Base-by-base conservation (phyloP, 1,140 invertebrate species). In the Drosophila oshimai region DNA sequence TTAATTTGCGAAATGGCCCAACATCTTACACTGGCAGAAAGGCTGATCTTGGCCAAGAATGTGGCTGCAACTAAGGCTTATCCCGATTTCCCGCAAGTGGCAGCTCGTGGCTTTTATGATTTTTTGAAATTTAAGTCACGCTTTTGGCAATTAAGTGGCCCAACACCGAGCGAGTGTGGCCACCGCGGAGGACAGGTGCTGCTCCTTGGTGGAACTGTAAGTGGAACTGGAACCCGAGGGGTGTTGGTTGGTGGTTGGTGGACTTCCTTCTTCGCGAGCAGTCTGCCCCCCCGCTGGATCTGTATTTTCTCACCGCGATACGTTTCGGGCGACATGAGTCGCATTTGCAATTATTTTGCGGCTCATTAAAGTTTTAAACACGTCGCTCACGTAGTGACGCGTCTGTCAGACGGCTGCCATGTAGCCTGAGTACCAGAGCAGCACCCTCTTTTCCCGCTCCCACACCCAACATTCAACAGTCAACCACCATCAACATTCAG, bases 351-450 rank as follows among this genome's bases (percentile, higher is more conserved):
- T 89, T 89, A 89, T 89, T 89, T 89, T 86, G 86, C 70, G 86
- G 86, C 86, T 90, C 88, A 90, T 90, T 90, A 90, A 90, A 90
- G 77, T 90, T 90, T 89, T 89, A 89, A 90, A 89, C 88, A 90
- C 87, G 88, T 89, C 80, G 75, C 76, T 77, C 88, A 90, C 88
- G 88, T 90, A 90, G 75, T 84, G 80, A 84, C 81, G 80, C 80
- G 81, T 87, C 79, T 84, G 79, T 87, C 80, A 84, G 81, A 69
- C 60, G 79, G 75, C 79, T 84, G 79, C 75, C 79, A 84, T 86
- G 79, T 87, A 86, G 55, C 57, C 71, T n/a, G n/a, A n/a, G n/a
- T n/a, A n/a, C n/a, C n/a, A n/a, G n/a, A 46, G 15, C 42, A 60
- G 75, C 72, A 58, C 58, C 44, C 41, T 62, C 55, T 18, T n/a